Evolutionary conservation across 1,140 invertebrate genomes (phyloP).

Genomic region (Charaxes varanes): DNA sequence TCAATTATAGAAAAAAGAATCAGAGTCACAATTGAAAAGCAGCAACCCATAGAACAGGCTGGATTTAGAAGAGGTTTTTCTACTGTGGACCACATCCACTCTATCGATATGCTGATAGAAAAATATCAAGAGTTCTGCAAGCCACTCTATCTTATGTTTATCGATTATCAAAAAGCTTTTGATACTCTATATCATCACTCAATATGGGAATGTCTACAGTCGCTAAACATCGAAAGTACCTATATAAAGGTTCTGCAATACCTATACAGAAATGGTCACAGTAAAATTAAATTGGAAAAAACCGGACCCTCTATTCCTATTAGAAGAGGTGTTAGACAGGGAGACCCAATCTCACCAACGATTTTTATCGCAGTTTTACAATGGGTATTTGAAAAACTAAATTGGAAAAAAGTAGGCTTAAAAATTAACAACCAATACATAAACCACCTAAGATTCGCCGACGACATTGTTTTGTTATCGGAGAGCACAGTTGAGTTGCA

Average conservation of each 20-base stretch:
- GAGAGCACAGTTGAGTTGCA: slow-evolving; percentile 6
- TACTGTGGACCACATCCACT: slow-evolving; percentile 7
- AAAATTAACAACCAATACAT: slow-evolving; percentile 7
- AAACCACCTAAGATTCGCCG: slow-evolving; percentile 8
- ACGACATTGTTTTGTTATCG: slow-evolving; percentile 7
- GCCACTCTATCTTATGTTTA: slow-evolving; percentile 6
- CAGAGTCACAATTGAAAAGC: neutral
- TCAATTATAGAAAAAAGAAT: slow-evolving; percentile 6
- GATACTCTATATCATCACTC: slow-evolving; percentile 1
- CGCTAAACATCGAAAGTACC: too few relatives aligned
- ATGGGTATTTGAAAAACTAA: slow-evolving; percentile 1
- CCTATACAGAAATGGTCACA: slow-evolving; percentile 2
- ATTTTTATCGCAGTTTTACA: slow-evolving; percentile 3
- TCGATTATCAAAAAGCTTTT: slow-evolving; percentile 9
- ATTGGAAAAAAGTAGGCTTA: slow-evolving; percentile 6
- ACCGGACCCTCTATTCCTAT: slow-evolving; percentile 4
- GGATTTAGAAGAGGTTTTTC: slow-evolving; percentile 7
- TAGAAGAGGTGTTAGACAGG: slow-evolving; percentile 1
- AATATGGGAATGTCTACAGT: slow-evolving; percentile 9
- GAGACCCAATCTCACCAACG: slow-evolving; percentile 3
- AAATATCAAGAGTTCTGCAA: slow-evolving; percentile 10
- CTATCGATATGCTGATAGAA: slow-evolving; percentile 8
- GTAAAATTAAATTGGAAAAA: slow-evolving; percentile 5
- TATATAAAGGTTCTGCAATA: slow-evolving; percentile 8
- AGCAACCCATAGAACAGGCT: slow-evolving; percentile 7